Conservation (phyloP, 2,888 invertebrate species). For the Fragum whitleyi region DNA sequence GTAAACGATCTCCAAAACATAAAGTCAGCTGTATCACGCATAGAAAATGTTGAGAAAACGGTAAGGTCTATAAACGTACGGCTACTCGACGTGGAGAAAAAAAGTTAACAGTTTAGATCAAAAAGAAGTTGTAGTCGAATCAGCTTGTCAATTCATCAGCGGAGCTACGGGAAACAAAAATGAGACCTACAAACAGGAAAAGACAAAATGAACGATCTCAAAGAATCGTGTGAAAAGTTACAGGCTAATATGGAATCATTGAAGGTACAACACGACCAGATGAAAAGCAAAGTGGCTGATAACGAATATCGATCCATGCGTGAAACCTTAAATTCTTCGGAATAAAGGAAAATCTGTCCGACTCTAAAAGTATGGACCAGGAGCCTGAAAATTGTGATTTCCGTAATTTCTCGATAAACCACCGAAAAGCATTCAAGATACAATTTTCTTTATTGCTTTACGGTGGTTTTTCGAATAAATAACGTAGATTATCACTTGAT, state of each 20-base stretch:
- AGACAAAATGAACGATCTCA: too few relatives aligned
- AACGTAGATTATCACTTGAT: too few relatives aligned
- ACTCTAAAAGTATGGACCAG: too few relatives aligned
- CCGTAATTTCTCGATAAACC: too few relatives aligned
- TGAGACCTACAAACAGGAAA: neutral
- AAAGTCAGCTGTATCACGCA: neutral
- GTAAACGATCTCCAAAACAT: neutral
- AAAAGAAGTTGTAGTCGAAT: neutral
- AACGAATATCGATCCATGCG: too few relatives aligned
- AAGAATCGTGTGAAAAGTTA: too few relatives aligned
- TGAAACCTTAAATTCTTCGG: neutral
- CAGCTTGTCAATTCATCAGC: constrained; percentile 1
- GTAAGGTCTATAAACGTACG: neutral
- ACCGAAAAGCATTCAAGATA: too few relatives aligned
- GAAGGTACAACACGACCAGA: neutral
- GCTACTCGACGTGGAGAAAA: neutral
- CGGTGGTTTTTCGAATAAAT: too few relatives aligned
- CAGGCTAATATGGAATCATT: neutral
- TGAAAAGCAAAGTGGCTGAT: too few relatives aligned
- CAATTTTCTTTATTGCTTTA: too few relatives aligned
- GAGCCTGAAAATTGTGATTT: too few relatives aligned
- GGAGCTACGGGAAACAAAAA: neutral
- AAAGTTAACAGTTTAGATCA: neutral
- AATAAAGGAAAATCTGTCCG: too few relatives aligned
- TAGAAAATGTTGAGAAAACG: constrained; percentile 4